Evolutionary conservation across 2,888 invertebrate species (phyloP).

Genomic region (Amorpha juglandis): DNA sequence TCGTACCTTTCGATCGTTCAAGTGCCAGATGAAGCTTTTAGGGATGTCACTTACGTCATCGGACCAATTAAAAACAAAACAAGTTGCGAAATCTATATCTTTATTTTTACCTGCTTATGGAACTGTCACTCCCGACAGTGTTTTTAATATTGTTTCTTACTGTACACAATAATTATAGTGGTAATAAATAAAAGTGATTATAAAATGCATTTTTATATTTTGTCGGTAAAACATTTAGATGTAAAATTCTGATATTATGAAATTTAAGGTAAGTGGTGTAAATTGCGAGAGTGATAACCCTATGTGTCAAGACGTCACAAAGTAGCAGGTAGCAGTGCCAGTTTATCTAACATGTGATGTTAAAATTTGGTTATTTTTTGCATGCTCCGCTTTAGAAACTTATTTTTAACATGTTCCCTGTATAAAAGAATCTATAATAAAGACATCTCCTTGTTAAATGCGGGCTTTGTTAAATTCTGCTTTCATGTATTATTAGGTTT

Average conservation of each 20-base stretch:
- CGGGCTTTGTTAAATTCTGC: slow-evolving; percentile 12
- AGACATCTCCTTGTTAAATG: slow-evolving; percentile 56
- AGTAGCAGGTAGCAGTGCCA: slow-evolving; percentile 79
- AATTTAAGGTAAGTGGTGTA: slow-evolving; percentile 46
- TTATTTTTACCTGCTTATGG: background rate
- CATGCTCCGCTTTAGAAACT: slow-evolving; percentile 58
- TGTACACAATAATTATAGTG: too few species aligned
- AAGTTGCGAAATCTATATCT: background rate
- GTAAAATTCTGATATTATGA: background rate
- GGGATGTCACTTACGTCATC: slow-evolving; percentile 66
- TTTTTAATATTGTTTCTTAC: background rate
- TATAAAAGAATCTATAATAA: slow-evolving; percentile 47
- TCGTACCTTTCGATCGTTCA: slow-evolving; percentile 85
- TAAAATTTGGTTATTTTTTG: slow-evolving; percentile 77
- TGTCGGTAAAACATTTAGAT: background rate
- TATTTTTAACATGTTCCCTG: slow-evolving; percentile 51
- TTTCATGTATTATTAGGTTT: background rate
- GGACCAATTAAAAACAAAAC: slow-evolving; percentile 30
- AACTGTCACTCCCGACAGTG: background rate
- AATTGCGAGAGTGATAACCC: slow-evolving; percentile 59
- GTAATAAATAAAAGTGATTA: background rate
- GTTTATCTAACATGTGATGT: slow-evolving; percentile 64
- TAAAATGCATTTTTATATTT: background rate
- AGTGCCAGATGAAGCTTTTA: slow-evolving; percentile 84
- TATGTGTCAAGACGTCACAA: slow-evolving; percentile 78